phyloP scores from a whole-genome alignment of 1,140 invertebrate genomes.

The Patella vulgata region DNA sequence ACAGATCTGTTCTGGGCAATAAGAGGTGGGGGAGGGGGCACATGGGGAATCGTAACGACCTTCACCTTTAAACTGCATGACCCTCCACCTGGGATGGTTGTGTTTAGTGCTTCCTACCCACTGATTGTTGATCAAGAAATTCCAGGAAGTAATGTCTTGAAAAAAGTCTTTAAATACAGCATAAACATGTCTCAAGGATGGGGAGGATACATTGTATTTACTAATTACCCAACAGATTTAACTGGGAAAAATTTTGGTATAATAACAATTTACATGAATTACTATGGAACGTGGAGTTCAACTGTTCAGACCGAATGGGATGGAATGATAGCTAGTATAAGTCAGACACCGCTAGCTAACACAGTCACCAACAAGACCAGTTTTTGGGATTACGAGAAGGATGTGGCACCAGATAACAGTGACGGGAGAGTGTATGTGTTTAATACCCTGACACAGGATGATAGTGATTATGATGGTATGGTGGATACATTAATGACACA shows the following conservation, averaged over 20 bases:
- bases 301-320: conserved; percentile 8
- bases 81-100: no score
- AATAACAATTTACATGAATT: conserved; percentile 4
- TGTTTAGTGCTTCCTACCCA: no score
- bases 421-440: conserved; percentile 3
- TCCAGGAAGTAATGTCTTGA: no score
- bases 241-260: not conserved
- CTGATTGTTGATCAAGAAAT: no score
- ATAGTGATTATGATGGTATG: no score
- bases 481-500: no score
- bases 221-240: not conserved
- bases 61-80: conserved; percentile 17
- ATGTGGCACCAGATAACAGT: not conserved
- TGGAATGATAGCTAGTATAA: conserved; percentile 6
- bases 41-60: conserved; percentile 6
- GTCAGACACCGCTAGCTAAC: not conserved
- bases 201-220: conserved; percentile 19
- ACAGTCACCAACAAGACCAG: conserved; percentile 12
- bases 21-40: conserved; percentile 31
- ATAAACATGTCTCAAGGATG: conserved; percentile 19
- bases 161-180: no score
- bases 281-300: conserved; percentile 18
- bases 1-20: conserved; percentile 35
- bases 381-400: conserved; percentile 29
- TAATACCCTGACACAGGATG: no score